Conservation (phyloP, 2,888 invertebrate species). For the Thecophora atra region DNA sequence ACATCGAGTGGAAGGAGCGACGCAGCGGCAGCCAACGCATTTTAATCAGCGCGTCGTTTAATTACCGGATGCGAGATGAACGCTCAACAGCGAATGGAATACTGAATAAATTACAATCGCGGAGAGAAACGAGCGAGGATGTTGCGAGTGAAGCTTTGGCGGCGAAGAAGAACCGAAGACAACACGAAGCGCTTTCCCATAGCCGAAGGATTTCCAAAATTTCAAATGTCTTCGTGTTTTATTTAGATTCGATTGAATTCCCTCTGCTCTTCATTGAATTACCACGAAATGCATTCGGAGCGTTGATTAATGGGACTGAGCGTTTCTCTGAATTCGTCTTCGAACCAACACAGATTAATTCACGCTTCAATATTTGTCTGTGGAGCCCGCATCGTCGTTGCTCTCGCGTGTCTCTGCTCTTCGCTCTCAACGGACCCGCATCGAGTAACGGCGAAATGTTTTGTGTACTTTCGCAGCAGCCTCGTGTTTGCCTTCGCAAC, state of each 20-base stretch:
- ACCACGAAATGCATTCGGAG: too few species aligned
- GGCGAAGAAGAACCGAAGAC: background rate
- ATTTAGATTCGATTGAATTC: too few species aligned
- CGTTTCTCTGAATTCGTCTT: too few species aligned
- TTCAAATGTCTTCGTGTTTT: too few species aligned
- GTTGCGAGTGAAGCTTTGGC: constrained; percentile 7
- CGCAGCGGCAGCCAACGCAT: constrained; percentile 49
- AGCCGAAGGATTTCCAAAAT: too few species aligned
- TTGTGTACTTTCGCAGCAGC: background rate
- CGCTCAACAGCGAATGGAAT: constrained; percentile 34
- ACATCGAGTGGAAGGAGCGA: constrained; percentile 13
- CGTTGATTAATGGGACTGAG: too few species aligned
- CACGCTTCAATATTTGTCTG: background rate
- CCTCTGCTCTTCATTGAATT: too few species aligned
- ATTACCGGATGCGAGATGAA: constrained; percentile 61
- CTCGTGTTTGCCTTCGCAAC: constrained; percentile 14
- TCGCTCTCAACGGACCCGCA: background rate
- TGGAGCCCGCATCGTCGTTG: background rate
- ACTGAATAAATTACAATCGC: constrained; percentile 57
- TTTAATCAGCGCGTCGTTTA: constrained; percentile 66
- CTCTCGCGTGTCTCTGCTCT: background rate
- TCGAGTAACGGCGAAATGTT: background rate
- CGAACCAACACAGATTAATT: too few species aligned
- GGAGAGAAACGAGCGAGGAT: constrained; percentile 51
- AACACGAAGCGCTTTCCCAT: too few species aligned